phyloP scores from a whole-genome alignment of 2,113 vertebrate species.

The Natator depressus region DNA sequence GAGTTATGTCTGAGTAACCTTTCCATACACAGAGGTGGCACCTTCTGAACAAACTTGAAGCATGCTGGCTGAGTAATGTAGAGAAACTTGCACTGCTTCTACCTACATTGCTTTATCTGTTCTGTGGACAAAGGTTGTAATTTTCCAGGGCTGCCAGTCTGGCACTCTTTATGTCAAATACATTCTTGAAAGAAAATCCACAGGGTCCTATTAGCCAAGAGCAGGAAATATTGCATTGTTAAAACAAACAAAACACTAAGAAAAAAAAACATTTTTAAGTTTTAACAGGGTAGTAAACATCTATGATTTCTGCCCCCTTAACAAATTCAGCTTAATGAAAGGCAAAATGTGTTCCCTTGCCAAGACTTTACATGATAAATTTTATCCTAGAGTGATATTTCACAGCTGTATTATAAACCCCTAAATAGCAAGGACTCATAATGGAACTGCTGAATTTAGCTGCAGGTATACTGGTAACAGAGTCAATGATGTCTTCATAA shows the following conservation, averaged over 20 bases:
- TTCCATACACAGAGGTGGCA: constrained; percentile 36
- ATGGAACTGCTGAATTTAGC: not conserved
- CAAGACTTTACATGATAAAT: not conserved
- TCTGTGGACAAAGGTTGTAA: not conserved
- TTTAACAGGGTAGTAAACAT: not conserved
- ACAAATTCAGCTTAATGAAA: not conserved
- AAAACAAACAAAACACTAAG: not conserved
- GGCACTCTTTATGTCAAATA: not conserved
- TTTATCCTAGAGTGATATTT: not conserved
- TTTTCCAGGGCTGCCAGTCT: not conserved
- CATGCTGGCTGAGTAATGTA: not conserved
- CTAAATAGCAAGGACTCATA: not conserved
- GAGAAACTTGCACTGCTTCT: constrained; percentile 25
- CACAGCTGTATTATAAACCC: not conserved
- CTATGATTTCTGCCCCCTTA: not conserved
- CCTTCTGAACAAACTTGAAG: not conserved
- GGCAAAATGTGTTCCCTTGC: not conserved
- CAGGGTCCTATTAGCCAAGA: not conserved
- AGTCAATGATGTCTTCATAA: not conserved
- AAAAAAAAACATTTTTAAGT: rapidly evolving
- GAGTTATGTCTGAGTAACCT: constrained; percentile 2
- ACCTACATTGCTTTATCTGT: not conserved
- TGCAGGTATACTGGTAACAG: not conserved
- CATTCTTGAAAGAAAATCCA: not conserved
- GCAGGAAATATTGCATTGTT: not conserved